phyloP scores from a whole-genome alignment of 2,888 invertebrate species.

The Eupsilia transversa region DNA sequence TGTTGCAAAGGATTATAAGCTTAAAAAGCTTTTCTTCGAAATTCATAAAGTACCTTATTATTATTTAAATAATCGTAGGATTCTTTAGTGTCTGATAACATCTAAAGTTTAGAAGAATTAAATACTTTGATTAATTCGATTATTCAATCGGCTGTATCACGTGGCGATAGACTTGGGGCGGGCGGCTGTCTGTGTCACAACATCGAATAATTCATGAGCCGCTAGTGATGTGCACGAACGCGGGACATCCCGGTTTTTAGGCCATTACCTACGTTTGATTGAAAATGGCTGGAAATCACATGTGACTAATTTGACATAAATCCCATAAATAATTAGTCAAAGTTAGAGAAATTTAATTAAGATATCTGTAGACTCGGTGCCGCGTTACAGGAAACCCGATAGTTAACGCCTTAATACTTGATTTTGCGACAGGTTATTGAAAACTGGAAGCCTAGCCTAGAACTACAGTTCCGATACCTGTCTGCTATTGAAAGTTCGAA shows the following conservation, averaged over 20 bases:
- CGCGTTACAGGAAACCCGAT: constrained; percentile 12
- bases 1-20: not conserved
- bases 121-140: constrained; percentile 50
- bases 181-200: constrained; percentile 78
- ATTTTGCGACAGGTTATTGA: constrained; percentile 22
- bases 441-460: constrained; percentile 61
- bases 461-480: constrained; percentile 44
- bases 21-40: not conserved
- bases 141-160: constrained; percentile 64
- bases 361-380: not conserved
- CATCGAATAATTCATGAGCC: constrained; percentile 85
- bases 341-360: not conserved
- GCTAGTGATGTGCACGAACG: constrained; percentile 55
- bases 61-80: not conserved
- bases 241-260: constrained; percentile 34
- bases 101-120: constrained; percentile 35
- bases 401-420: constrained; percentile 32
- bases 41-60: not conserved
- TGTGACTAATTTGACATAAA: constrained; percentile 3
- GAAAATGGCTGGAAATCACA: constrained; percentile 9
- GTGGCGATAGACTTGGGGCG: constrained; percentile 58
- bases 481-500: constrained; percentile 37
- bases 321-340: not conserved
- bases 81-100: not conserved
- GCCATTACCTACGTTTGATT: constrained; percentile 26